These are phyloP conservation scores for Anoura caudifer DNA, from an alignment of 2,113 vertebrate genomes.

Conservation along the genomic window DNA sequence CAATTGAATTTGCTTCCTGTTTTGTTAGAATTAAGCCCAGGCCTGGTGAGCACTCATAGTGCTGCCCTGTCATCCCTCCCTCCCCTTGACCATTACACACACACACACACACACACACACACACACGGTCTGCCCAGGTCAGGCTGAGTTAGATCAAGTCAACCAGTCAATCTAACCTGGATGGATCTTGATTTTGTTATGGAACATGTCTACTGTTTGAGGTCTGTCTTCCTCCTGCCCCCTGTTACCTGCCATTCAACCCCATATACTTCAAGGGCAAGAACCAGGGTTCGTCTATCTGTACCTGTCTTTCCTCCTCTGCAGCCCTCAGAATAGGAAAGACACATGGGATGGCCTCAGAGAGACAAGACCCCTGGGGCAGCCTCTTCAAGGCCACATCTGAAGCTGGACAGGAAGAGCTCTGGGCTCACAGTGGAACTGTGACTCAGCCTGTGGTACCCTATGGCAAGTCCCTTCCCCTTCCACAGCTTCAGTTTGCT, in stretches of 20 bases:
- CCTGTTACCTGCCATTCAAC: not conserved
- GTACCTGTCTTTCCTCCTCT: not conserved
- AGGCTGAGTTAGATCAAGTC: not conserved
- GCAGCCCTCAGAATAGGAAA: not conserved
- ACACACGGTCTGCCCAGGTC: not conserved
- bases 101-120: too few species aligned
- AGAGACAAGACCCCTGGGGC: not conserved
- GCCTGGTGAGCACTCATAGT: too few species aligned
- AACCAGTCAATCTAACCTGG: not conserved
- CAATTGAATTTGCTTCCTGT: not conserved
- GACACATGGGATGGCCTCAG: not conserved
- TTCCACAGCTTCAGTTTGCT: not conserved
- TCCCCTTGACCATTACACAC: not conserved
- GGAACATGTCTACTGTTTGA: too few species aligned
- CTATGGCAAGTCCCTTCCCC: not conserved
- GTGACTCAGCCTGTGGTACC: not conserved
- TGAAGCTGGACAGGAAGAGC: not conserved
- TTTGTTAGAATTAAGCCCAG: not conserved
- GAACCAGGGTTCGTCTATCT: not conserved
- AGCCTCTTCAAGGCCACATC: not conserved
- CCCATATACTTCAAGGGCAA: not conserved
- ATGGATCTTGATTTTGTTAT: not conserved
- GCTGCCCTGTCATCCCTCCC: not conserved
- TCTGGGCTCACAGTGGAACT: accelerated
- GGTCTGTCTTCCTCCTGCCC: not conserved